Base-by-base conservation (phyloP, 2,888 invertebrate genomes). In the Nezara viridula region DNA sequence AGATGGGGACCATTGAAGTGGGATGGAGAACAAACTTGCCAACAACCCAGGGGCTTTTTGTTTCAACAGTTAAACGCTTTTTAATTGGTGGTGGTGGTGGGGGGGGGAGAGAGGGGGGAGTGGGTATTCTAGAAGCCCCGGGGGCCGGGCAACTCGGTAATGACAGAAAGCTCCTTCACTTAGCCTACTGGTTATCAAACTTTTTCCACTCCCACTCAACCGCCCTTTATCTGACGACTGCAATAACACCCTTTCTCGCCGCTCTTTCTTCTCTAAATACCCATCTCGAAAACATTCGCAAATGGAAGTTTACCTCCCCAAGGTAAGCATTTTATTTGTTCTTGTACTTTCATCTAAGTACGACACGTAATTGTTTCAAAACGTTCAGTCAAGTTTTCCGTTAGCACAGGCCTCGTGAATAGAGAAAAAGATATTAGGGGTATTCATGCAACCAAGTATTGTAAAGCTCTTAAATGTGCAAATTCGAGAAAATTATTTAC, bases 51-150 rank as follows among this genome's bases (percentile, higher is more conserved):
- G 88, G 88, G 88, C 88, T 88, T 88, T 88, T 88, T 88, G 88
- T 88, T 88, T 88, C 88, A 88, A 88, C 88, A 88, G 88, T 88
- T 88, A 88, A 88, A 88, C 88, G 88, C 88, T 88, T 88, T 88
- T 88, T 88, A 88, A 88, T 88, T 88, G 88, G 77, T 77, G 88
- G 55, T 16, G 9, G 86, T 0, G 49, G 86, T 24, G n/a, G 3
- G 24, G 50, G 50, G 24, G 86, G 86, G 86, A 49, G 47, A 3
- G 2, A 5, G 24, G 27, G 27, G 24, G 86, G 37, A 0, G 55
- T 3, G 87, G 60, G 66, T n/a, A n/a, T 44, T 9, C 1, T 27
- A n/a, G 9, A 27, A 47, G 37, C 21, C 32, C 49, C 52, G 32
- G 32, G 77, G 44, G 88, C 44, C n/a, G 32, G 47, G 88, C 19